Evolutionary conservation across 2,888 invertebrate species (phyloP).

Genomic region (Serripes groenlandicus): DNA sequence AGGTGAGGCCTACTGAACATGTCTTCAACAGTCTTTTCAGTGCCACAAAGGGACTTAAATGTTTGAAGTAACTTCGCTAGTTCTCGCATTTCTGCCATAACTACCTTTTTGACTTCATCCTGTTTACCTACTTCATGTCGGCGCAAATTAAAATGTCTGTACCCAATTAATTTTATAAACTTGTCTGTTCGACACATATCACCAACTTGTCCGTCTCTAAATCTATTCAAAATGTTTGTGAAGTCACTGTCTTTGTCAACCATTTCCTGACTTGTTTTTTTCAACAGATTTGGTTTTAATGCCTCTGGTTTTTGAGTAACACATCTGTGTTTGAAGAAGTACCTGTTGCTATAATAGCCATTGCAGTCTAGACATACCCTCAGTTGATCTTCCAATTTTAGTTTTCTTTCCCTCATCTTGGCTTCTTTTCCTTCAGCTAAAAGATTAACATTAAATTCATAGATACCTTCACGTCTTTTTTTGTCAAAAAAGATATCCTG

Average conservation of each 20-base stretch:
- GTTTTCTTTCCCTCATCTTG: conserved; percentile 33
- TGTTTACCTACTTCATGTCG: conserved; percentile 23
- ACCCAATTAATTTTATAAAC: conserved; percentile 26
- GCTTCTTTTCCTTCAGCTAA: too few species aligned
- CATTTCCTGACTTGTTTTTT: not conserved
- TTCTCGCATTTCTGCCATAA: conserved; percentile 46
- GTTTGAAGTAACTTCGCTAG: conserved; percentile 33
- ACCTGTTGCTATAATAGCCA: conserved; percentile 17
- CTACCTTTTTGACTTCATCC: conserved; percentile 36
- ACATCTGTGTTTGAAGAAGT: conserved; percentile 46
- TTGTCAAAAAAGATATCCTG: too few species aligned
- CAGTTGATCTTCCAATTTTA: conserved; percentile 18
- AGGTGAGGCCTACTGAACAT: conserved; percentile 21
- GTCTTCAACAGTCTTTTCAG: conserved; percentile 2
- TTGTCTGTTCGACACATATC: conserved; percentile 30
- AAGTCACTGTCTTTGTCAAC: not conserved
- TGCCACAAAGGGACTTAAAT: not conserved
- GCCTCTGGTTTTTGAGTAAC: conserved; percentile 5
- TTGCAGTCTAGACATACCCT: conserved; percentile 33
- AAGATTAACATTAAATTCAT: too few species aligned
- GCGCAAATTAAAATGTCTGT: conserved; percentile 29
- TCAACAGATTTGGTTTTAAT: conserved; percentile 31
- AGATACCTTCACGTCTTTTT: too few species aligned
- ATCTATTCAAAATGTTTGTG: conserved; percentile 46
- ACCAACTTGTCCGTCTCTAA: conserved; percentile 40